phyloP scores from a whole-genome alignment of 2,113 vertebrate genomes.

The Ranitomeya imitator region DNA sequence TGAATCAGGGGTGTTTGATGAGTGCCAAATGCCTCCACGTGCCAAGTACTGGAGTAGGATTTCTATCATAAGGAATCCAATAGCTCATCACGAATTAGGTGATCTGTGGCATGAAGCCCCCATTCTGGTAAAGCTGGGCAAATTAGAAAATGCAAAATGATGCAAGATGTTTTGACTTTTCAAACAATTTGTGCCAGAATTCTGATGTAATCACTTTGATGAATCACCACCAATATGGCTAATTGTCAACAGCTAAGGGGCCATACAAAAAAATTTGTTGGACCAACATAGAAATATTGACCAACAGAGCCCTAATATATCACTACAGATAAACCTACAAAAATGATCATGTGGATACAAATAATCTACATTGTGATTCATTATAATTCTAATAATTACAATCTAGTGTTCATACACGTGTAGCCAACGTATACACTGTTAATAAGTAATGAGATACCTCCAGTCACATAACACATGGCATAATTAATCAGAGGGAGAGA shows the following conservation, averaged over 20 bases:
- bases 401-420: background rate
- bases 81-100: too few relatives aligned
- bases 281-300: background rate
- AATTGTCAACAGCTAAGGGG: background rate
- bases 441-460: conserved; percentile 10
- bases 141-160: too few relatives aligned
- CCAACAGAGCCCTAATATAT: background rate
- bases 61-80: too few relatives aligned
- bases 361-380: background rate
- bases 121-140: too few relatives aligned
- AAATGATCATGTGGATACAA: background rate
- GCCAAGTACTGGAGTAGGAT: too few relatives aligned
- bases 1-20: too few relatives aligned
- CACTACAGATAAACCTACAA: background rate
- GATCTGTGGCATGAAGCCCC: too few relatives aligned
- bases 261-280: background rate
- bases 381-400: background rate
- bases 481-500: conserved; percentile 40
- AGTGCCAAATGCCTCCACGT: too few relatives aligned
- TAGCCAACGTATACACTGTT: background rate
- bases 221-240: background rate
- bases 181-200: too few relatives aligned
- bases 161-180: too few relatives aligned
- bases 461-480: conserved; percentile 14
- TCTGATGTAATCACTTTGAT: too few relatives aligned